Percentiles rank a stretch among this genome's conserved stretches.
These are phyloP conservation scores for Mormoops blainvillei DNA, from an alignment of 2,113 vertebrate species.

Conservation along the genomic window DNA sequence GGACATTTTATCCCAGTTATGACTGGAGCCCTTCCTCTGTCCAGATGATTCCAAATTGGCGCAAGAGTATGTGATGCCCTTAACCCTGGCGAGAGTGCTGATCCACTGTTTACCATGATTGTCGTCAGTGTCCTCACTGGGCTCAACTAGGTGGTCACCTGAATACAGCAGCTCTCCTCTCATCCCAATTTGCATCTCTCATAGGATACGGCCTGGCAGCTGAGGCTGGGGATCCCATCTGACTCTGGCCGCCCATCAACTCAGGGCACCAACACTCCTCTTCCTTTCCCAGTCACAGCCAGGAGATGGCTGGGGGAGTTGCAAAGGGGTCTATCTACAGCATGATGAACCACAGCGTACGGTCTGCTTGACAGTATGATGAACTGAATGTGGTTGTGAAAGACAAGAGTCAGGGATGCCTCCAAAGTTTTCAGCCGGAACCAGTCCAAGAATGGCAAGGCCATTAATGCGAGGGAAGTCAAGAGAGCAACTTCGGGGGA, in stretches of 20 bases:
- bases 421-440: not conserved
- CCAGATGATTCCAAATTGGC: too few relatives aligned
- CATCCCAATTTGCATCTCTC: not conserved
- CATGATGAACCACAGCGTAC: too few relatives aligned
- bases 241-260: not conserved
- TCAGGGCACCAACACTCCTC: not conserved
- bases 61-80: not conserved
- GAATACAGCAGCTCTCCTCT: not conserved
- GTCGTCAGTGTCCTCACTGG: not conserved
- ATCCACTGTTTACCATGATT: not conserved
- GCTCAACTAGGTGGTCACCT: not conserved
- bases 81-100: not conserved
- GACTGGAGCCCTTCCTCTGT: not conserved
- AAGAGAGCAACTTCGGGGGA: not conserved
- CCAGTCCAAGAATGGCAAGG: not conserved
- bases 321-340: not conserved
- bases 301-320: not conserved
- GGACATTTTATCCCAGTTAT: not conserved
- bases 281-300: not conserved
- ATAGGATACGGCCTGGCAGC: not conserved
- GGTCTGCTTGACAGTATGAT: not conserved
- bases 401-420: not conserved
- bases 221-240: not conserved
- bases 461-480: not conserved
- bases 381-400: not conserved